These are phyloP conservation scores for Amphiprion percula DNA, from an alignment of 2,113 vertebrate species.

Conservation along the genomic window DNA sequence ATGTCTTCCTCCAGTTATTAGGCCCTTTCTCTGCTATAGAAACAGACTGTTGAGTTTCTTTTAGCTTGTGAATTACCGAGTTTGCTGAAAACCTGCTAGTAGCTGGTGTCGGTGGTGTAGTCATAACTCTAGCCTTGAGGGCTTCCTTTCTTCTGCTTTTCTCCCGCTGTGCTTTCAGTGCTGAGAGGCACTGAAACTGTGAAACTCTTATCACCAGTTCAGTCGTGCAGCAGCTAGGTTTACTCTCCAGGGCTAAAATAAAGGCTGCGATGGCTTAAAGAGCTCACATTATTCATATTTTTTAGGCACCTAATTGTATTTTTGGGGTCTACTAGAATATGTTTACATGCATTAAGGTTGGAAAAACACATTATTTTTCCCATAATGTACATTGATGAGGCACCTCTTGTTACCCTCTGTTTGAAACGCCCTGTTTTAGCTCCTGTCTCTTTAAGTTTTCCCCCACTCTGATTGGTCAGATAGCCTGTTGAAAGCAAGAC, in stretches of 20 bases:
- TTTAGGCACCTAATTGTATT: too few species aligned
- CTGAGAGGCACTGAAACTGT: constrained; percentile 6
- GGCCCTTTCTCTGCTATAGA: accelerated
- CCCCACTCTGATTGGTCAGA: too few species aligned
- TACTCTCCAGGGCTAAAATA: background rate
- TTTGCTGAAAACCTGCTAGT: background rate
- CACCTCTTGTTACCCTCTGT: too few species aligned
- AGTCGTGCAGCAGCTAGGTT: background rate
- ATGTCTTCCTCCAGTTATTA: background rate
- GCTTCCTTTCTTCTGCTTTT: constrained; percentile 29
- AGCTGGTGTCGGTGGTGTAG: background rate
- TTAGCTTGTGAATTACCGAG: constrained; percentile 16
- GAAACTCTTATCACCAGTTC: background rate
- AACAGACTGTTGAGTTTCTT: background rate
- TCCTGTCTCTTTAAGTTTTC: too few species aligned
- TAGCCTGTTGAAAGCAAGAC: too few species aligned
- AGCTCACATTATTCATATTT: too few species aligned
- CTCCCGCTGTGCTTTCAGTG: background rate
- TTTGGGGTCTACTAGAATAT: too few species aligned
- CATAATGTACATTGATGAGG: too few species aligned
- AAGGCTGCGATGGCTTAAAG: background rate
- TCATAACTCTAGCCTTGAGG: background rate
- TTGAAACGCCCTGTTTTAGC: too few species aligned
- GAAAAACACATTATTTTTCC: too few species aligned
- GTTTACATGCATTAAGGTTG: too few species aligned